These are phyloP conservation scores for Malacoctenus gilli DNA, from an alignment of 2,797 vertebrate species.

Conservation along the genomic window DNA sequence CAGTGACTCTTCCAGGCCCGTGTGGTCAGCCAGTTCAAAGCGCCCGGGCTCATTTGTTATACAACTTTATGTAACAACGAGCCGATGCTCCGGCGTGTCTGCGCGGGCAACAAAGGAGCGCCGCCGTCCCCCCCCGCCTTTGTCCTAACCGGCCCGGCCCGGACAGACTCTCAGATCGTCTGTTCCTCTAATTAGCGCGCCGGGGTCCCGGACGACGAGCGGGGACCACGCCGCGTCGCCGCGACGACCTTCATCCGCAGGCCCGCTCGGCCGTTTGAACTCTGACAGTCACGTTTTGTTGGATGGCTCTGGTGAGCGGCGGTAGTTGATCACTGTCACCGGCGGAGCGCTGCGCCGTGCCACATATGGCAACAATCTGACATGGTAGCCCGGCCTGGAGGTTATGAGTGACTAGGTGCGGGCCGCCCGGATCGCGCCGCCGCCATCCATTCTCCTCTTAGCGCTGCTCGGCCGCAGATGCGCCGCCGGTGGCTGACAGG, in stretches of 20 bases:
- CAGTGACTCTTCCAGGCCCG: conserved; percentile 81
- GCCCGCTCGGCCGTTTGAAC: conserved; percentile 65
- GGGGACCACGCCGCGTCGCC: conserved; percentile 36
- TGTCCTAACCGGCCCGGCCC: conserved; percentile 61
- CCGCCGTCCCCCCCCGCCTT: conserved; percentile 66
- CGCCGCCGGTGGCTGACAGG: conserved; percentile 68
- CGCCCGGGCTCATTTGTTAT: conserved; percentile 83
- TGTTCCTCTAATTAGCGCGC: conserved; percentile 73
- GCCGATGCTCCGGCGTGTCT: conserved; percentile 72
- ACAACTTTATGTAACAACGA: conserved; percentile 82
- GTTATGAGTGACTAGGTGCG: conserved; percentile 81
- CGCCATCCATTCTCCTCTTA: conserved; percentile 74
- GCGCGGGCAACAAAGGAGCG: conserved; percentile 69
- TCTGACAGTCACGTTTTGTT: conserved; percentile 69
- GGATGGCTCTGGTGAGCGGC: conserved; percentile 71
- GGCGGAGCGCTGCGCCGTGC: conserved; percentile 76
- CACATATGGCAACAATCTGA: conserved; percentile 86
- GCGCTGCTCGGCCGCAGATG: conserved; percentile 51
- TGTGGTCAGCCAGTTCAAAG: conserved; percentile 87
- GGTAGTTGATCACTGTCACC: conserved; percentile 81
- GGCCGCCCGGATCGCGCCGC: conserved; percentile 69
- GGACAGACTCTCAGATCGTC: conserved; percentile 62
- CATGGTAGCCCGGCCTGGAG: conserved; percentile 78
- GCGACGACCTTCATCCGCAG: conserved; percentile 55
- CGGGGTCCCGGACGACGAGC: conserved; percentile 54